These are phyloP conservation scores for Diadumene lineata DNA, from an alignment of 92 coral and sea anemone species.

Conservation along the genomic window DNA sequence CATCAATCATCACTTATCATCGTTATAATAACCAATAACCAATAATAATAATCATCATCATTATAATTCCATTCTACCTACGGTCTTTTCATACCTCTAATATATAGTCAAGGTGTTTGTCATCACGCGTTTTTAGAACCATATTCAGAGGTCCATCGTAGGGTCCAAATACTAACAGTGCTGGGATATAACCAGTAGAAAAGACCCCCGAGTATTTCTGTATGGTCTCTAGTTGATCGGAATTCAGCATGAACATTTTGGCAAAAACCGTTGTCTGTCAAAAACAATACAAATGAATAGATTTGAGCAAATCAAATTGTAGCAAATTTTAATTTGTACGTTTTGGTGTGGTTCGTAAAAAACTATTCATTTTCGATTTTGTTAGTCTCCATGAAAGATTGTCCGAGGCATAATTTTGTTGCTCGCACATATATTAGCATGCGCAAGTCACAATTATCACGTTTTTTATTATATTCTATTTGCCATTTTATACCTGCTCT, in stretches of 20 bases:
- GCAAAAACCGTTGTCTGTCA: not conserved
- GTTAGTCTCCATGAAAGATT: no score
- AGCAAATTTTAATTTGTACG: not conserved
- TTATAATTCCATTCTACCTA: no score
- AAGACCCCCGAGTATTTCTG: conserved; percentile 79
- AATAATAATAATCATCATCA: not conserved
- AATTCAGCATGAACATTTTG: conserved; percentile 57
- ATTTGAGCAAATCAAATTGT: not conserved
- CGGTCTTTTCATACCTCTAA: conserved; percentile 78
- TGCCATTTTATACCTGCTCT: no score
- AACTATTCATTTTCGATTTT: no score
- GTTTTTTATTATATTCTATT: no score
- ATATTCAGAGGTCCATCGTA: conserved; percentile 72
- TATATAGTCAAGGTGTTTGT: conserved; percentile 66
- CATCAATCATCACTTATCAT: not conserved
- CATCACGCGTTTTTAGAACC: conserved; percentile 67
- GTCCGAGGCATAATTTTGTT: no score
- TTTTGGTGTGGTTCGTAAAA: no score
- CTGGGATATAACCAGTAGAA: conserved; percentile 70
- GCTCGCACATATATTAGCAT: no score
- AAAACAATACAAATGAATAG: not conserved
- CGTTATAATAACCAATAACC: not conserved
- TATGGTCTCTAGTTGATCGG: conserved; percentile 56
- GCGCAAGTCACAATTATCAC: no score
- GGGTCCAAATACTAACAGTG: conserved; percentile 78